Conservation (phyloP, 2,797 vertebrate species). For the Acipenser transmontanus region DNA sequence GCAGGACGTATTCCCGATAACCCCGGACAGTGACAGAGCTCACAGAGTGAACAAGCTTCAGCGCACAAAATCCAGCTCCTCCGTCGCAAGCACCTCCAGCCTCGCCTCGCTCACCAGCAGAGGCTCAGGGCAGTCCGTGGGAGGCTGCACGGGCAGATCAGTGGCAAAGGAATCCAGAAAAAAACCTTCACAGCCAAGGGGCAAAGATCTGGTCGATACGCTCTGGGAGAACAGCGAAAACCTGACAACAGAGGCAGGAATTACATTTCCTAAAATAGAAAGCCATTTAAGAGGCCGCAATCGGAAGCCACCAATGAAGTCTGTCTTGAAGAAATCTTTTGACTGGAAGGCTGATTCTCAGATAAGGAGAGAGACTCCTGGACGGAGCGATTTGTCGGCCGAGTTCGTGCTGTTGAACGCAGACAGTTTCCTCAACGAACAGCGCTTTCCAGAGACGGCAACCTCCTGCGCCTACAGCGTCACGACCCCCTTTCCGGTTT, state of each 20-base stretch:
- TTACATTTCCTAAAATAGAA: conserved; percentile 1
- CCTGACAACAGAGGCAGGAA: conserved; percentile 7
- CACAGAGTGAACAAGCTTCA: conserved; percentile 8
- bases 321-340: conserved; percentile 20
- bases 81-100: background rate
- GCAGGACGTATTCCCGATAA: conserved; percentile 20
- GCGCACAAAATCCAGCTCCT: background rate
- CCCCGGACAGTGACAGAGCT: conserved; percentile 16
- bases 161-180: background rate
- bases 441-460: background rate
- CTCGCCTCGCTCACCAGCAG: background rate
- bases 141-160: background rate
- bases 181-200: background rate
- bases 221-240: background rate
- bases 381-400: background rate
- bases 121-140: too few species aligned
- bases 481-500: too few species aligned
- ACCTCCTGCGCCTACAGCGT: conserved; percentile 17
- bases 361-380: background rate
- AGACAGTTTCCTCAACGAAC: background rate
- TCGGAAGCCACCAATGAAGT: conserved; percentile 17
- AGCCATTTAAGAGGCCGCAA: background rate
- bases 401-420: background rate
- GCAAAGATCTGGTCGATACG: background rate
- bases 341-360: conserved; percentile 8